Base-by-base conservation (phyloP, 2,888 invertebrate genomes). In the Tigriopus californicus region DNA sequence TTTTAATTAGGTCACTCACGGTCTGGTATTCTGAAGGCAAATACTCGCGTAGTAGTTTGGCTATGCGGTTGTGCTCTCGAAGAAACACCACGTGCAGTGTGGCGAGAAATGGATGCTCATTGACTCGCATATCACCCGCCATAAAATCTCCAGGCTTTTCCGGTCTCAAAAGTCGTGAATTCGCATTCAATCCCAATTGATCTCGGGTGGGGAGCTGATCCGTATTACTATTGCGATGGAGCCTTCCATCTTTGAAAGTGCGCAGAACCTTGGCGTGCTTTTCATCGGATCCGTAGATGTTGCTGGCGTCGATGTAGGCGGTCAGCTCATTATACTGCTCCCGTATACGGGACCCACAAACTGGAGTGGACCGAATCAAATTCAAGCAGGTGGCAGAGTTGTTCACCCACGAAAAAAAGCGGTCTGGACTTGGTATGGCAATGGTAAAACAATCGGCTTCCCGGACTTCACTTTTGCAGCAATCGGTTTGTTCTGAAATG, bases 271-370 rank as follows among this genome's bases (percentile, higher is more conserved):
- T 66, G 8, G 70, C 68, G 53, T 71, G 69, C 51, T 73, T 73
- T 41, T 68, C 66, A 60, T 73, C 72, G 2, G 71, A 71, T 2
- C 75, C 75, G 62, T 76, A 76, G 33, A 74, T 69, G 58, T 68
- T 67, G 6, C 73, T 72, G 8, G 67, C 69, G 63, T 72, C 72
- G 1, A 76, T 63, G 64, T 69, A 76, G 1, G 73, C 68, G 0
- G 74, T 73, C 3, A 72, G 71, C 63, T 72, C 69, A 62, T 76
- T 76, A 49, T 73, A 67, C 64, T 76, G 75, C 61, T 75, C 74
- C 22, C 75, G 66, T 15, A 70, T 69, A 18, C 71, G 69, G 67
- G 47, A 46, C 24, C 56, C 25, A 42, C 59, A 59, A 13, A 59
- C 51, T 6, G 48, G 59, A 13, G 15, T 24, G 13, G 59, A 59